Conservation (phyloP, 2,113 vertebrate genomes). For the Oreochromis tanganicae region DNA sequence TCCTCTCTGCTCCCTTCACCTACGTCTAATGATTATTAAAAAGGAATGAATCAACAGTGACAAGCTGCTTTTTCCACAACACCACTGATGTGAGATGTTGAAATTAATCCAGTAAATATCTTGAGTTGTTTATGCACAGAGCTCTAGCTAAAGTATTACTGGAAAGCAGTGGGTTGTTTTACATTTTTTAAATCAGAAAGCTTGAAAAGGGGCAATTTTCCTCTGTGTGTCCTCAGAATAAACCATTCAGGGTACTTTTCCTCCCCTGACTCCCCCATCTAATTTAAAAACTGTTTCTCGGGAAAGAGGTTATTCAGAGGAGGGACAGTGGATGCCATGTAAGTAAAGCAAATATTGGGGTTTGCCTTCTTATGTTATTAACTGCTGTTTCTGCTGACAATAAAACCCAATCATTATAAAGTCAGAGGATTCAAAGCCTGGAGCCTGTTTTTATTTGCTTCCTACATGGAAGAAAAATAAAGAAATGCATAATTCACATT, state of each 20-base stretch:
- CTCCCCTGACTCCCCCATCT: not conserved
- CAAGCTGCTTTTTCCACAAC: not conserved
- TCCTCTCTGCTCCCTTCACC: not conserved
- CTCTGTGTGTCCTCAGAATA: not conserved
- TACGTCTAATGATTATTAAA: not conserved
- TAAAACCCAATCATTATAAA: not conserved
- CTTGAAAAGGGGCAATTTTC: not conserved
- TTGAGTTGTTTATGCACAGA: not conserved
- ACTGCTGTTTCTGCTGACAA: not conserved
- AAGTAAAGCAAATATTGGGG: not conserved
- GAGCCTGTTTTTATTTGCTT: not conserved
- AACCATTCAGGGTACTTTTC: not conserved
- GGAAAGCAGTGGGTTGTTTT: not conserved
- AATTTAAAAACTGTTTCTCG: not conserved
- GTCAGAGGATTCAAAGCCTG: not conserved
- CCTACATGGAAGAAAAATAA: not conserved
- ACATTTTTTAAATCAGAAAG: not conserved
- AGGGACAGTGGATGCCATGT: not conserved
- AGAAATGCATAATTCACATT: not conserved
- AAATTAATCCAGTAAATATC: not conserved
- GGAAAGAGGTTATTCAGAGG: not conserved
- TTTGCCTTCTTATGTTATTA: not conserved
- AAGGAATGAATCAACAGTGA: not conserved
- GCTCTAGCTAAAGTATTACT: not conserved
- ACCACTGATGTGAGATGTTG: not conserved